Conservation (phyloP, 2,113 vertebrate species). For the Perognathus longimembris region DNA sequence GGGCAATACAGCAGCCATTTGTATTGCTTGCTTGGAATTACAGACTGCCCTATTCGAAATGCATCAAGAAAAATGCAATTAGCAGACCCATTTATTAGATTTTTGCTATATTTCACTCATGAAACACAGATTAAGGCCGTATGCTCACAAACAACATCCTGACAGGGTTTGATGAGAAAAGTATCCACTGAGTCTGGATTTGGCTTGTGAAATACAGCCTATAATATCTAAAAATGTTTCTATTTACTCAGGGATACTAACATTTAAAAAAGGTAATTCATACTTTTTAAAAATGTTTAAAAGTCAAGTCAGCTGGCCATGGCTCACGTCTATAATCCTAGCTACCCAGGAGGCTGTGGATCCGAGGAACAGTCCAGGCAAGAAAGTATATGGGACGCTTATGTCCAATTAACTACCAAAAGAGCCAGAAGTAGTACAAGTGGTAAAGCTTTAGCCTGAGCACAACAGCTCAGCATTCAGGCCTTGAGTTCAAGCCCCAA, state of each 20-base stretch:
- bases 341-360: no score
- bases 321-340: neutral
- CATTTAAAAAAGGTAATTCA: slow-evolving; percentile 39
- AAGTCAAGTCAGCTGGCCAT: neutral
- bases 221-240: neutral
- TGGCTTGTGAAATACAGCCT: slow-evolving; percentile 25
- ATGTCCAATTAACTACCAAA: no score
- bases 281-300: neutral
- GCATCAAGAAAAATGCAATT: slow-evolving; percentile 57
- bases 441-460: no score
- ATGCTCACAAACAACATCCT: slow-evolving; percentile 47
- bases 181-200: neutral
- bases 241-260: slow-evolving; percentile 12
- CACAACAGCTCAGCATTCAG: no score
- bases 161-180: slow-evolving; percentile 35
- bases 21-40: slow-evolving; percentile 54
- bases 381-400: no score
- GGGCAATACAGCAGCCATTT: slow-evolving; percentile 24
- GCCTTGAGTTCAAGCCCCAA: no score
- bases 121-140: slow-evolving; percentile 49
- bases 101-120: slow-evolving; percentile 59
- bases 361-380: no score
- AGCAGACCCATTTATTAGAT: slow-evolving; percentile 62
- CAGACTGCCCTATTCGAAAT: slow-evolving; percentile 55
- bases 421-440: no score